Evolutionary conservation across 2,797 vertebrate species (phyloP), one percentile per base, ranked within the genome.

Genomic region (Hoplostethus mediterraneus): DNA sequence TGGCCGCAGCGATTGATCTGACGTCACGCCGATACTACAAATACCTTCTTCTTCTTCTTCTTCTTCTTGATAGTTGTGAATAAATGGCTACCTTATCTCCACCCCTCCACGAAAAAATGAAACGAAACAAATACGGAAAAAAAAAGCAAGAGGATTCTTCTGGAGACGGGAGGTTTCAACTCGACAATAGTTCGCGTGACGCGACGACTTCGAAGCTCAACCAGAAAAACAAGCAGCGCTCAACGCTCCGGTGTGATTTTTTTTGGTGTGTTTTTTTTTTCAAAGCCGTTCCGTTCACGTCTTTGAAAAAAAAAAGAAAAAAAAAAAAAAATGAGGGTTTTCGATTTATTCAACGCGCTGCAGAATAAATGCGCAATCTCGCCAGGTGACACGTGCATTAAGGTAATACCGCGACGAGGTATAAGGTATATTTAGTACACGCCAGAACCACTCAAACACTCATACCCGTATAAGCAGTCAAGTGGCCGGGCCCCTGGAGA

Each of bases 331-430:
- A 77, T 6, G 11, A 40, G 36, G 28, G 38, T 44, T 42, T 25
- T 8, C 72, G 75, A 80, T 75, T 81, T 74, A 84, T 81, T 70
- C 63, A 81, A 73, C 49, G 66, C 82, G 58, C 56, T 52, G 36
- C 47, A 72, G 71, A 87, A 82, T 80, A 81, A 88, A 84, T 81
- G 71, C 45, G 55, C 77, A 83, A 84, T 89, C 70, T 60, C 66
- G 69, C 79, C 44, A 73, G 55, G 59, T 79, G 83, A 74, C 86
- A 83, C 54, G 77, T 82, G 71, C 68, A 80, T 84, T 87, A 84
- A 64, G 67, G 77, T 75, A 55, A 47, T 67, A 83, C 84, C 84
- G 82, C 81, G 53, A 79, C 87, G 78, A 79, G 64, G 64, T 69
- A 86, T 76, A 73, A 42, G 61, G 77, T 82, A 36, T 70, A 79